These are phyloP conservation scores for Columba guinea DNA, from an alignment of 2,797 vertebrate genomes.

Conservation along the genomic window DNA sequence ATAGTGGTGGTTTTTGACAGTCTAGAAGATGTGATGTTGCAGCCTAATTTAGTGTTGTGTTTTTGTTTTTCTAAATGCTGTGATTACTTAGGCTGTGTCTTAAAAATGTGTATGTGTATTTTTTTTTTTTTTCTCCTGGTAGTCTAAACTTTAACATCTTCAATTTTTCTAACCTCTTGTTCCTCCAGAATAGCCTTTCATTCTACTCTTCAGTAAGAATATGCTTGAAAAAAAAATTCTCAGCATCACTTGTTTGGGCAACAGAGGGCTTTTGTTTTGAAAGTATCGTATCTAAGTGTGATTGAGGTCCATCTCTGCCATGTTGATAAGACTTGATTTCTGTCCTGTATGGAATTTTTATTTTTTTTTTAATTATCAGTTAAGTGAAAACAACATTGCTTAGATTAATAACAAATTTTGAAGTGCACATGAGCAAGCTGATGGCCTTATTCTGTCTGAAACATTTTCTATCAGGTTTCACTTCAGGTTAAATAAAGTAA, in stretches of 20 bases:
- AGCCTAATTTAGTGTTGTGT: not conserved
- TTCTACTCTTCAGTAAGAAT: not conserved
- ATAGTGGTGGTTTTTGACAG: not conserved
- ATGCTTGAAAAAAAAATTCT: not conserved
- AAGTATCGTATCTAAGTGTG: not conserved
- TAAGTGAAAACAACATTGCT: conserved; percentile 6
- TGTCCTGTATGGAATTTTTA: not conserved
- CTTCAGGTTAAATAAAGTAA: conserved; percentile 33
- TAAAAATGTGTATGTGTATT: not conserved
- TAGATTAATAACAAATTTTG: not conserved
- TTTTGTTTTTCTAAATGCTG: not conserved
- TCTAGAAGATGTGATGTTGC: not conserved
- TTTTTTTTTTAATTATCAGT: not conserved
- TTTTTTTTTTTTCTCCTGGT: not conserved
- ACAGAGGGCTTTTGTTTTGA: not conserved
- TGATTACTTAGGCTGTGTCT: not conserved
- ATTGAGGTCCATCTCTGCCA: not conserved
- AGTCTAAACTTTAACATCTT: not conserved
- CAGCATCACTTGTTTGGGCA: not conserved
- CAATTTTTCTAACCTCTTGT: not conserved
- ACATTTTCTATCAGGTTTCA: conserved; percentile 45
- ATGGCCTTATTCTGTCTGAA: conserved; percentile 63
- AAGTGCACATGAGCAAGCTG: conserved; percentile 8
- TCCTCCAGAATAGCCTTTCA: not conserved
- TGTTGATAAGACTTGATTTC: not conserved